phyloP scores from a whole-genome alignment of 2,888 invertebrate genomes.

The Thymelicus lineola region DNA sequence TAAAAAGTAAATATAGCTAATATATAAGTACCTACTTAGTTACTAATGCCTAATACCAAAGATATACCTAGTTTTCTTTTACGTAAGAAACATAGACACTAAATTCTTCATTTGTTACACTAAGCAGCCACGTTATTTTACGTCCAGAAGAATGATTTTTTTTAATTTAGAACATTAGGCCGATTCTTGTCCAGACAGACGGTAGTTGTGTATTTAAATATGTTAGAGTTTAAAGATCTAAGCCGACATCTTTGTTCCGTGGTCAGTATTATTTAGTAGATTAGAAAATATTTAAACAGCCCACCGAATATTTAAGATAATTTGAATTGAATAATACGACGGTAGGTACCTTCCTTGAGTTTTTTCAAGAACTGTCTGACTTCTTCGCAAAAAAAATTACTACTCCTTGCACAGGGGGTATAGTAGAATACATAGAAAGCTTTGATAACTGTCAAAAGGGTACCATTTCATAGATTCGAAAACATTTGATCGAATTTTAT shows the following conservation, averaged over 20 bases:
- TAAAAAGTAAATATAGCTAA: conserved; percentile 10
- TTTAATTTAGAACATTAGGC: not conserved
- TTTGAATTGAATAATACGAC: no score
- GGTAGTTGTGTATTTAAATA: not conserved
- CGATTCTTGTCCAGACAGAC: no score
- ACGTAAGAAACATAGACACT: not conserved
- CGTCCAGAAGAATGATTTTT: not conserved
- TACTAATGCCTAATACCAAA: not conserved
- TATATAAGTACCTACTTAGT: not conserved
- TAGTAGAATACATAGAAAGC: no score
- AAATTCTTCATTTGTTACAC: not conserved
- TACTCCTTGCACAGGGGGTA: no score
- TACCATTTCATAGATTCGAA: no score
- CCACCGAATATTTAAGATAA: conserved; percentile 1
- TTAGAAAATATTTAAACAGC: conserved; percentile 7
- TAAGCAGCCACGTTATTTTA: not conserved
- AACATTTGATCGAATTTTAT: no score
- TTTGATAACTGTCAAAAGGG: no score
- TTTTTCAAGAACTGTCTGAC: no score
- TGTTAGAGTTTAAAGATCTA: conserved; percentile 10
- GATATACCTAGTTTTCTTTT: not conserved
- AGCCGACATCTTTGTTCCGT: conserved; percentile 36
- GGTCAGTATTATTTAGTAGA: conserved; percentile 39
- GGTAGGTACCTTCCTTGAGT: no score
- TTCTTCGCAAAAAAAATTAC: no score